A percentile compares a stretch with the other conserved stretches of the same genome.
phyloP scores from a whole-genome alignment of 1,140 invertebrate species.

The Cylas formicarius region DNA sequence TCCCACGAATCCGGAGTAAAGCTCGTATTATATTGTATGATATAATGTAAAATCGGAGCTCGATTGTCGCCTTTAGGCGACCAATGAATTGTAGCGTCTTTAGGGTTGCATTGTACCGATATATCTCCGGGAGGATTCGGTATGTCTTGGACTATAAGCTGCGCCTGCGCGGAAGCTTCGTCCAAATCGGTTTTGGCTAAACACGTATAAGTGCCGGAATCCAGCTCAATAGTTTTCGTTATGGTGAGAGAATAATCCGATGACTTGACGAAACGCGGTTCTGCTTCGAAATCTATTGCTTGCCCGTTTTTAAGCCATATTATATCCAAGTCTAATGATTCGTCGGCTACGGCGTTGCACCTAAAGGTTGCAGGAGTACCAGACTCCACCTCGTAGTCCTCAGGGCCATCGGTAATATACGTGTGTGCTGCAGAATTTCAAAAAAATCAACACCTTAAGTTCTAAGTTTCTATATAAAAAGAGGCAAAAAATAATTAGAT shows the following conservation, averaged over 20 bases:
- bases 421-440: constrained; percentile 57
- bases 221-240: constrained; percentile 85
- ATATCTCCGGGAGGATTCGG: constrained; percentile 72
- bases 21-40: constrained; percentile 89
- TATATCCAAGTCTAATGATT: constrained; percentile 70
- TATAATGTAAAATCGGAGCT: constrained; percentile 85
- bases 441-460: too few relatives aligned
- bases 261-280: constrained; percentile 73
- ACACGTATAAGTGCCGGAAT: constrained; percentile 94
- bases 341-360: constrained; percentile 84
- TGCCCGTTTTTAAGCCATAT: constrained; percentile 82
- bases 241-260: constrained; percentile 91
- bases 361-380: constrained; percentile 85
- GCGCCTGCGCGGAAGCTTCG: constrained; percentile 72
- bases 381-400: constrained; percentile 85
- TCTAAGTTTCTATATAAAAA: too few relatives aligned
- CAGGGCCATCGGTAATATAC: constrained; percentile 74
- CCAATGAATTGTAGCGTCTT: constrained; percentile 75
- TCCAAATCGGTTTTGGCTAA: constrained; percentile 88
- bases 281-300: constrained; percentile 77
- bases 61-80: constrained; percentile 86
- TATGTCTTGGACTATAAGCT: constrained; percentile 86
- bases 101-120: constrained; percentile 59
- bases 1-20: constrained; percentile 93
- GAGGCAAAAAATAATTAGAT: too few relatives aligned